phyloP scores from a whole-genome alignment of 2,888 invertebrate genomes.

The Ormia ochracea region DNA sequence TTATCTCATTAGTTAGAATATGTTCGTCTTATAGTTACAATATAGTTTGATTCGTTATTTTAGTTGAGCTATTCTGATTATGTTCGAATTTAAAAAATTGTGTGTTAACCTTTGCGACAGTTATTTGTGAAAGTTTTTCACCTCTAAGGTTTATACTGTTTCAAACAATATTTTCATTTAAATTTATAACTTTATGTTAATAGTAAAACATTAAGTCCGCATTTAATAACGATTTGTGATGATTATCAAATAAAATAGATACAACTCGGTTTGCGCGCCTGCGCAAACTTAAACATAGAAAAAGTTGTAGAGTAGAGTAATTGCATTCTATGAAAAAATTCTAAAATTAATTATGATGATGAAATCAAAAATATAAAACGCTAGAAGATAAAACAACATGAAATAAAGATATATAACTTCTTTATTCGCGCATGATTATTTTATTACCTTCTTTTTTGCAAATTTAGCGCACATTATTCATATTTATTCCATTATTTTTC shows the following conservation, averaged over 20 bases:
- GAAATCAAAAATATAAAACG: no score
- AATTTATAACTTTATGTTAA: neutral
- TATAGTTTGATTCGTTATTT: neutral
- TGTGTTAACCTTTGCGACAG: neutral
- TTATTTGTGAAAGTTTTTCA: neutral
- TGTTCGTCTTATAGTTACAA: neutral
- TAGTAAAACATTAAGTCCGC: neutral
- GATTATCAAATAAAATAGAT: neutral
- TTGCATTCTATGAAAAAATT: no score
- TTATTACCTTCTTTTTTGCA: no score
- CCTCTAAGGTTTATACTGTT: neutral
- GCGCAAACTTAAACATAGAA: no score
- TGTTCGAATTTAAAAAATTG: neutral
- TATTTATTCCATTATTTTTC: no score
- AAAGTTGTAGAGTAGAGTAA: no score
- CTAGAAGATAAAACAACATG: no score
- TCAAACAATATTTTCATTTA: conserved; percentile 9
- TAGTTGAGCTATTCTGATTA: neutral
- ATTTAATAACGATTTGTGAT: neutral
- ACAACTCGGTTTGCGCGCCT: no score
- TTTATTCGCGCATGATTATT: no score
- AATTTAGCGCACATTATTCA: no score
- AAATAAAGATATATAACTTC: no score
- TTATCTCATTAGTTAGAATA: conserved; percentile 3
- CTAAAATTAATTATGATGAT: no score